These are phyloP conservation scores for Cavia porcellus DNA, from an alignment of 2,113 vertebrate species.

Conservation along the genomic window DNA sequence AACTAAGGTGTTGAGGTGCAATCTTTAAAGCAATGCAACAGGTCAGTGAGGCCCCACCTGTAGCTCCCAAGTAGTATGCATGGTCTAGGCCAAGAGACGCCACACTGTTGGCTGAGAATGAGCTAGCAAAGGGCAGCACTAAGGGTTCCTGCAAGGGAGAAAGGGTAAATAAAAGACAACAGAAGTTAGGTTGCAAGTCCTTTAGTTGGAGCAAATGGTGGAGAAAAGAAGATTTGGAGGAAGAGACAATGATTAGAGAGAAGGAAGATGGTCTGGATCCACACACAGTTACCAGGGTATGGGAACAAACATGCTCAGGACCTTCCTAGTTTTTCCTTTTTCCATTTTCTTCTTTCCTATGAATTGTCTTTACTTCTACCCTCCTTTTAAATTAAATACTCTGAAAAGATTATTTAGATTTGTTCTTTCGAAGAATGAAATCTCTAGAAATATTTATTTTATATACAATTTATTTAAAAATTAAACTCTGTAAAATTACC, in stretches of 20 bases:
- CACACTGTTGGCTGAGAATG: not conserved
- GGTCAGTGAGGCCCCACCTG: not conserved
- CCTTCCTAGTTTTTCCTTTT: too few species aligned
- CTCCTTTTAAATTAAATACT: not conserved
- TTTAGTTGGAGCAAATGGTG: accelerated
- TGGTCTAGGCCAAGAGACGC: not conserved
- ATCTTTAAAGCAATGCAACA: not conserved
- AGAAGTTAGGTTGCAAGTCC: not conserved
- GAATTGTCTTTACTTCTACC: not conserved
- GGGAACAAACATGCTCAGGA: not conserved
- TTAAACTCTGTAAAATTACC: not conserved
- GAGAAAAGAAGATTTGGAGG: not conserved
- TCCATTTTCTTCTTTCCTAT: not conserved
- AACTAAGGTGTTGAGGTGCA: not conserved
- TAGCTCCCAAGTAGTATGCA: not conserved
- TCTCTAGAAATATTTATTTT: conserved; percentile 1
- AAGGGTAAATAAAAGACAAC: not conserved
- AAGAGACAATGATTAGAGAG: not conserved
- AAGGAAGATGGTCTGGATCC: not conserved
- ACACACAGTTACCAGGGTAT: accelerated
- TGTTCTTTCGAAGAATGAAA: not conserved
- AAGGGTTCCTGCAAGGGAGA: not conserved
- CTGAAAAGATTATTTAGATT: not conserved
- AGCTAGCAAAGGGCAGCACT: too few species aligned
- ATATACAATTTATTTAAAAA: conserved; percentile 36